Evolutionary conservation across 2,888 invertebrate genomes (phyloP), one percentile per base, ranked within the genome.

Genomic region (Clostera curtula): DNA sequence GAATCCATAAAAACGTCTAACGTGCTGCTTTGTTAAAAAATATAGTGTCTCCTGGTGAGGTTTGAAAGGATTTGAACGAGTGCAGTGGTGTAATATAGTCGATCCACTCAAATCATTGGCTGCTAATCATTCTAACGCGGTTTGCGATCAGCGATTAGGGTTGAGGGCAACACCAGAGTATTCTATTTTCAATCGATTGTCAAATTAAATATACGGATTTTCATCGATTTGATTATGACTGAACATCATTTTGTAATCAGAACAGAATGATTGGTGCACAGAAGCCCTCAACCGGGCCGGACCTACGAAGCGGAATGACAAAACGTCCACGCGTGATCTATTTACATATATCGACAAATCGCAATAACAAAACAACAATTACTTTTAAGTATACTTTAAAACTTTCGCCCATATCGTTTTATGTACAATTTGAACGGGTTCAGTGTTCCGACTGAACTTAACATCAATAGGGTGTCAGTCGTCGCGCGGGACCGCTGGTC

Each of bases 341-440:
- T 76, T 58, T 79, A 82, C 79, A 77, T 22, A 35, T 64, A 65
- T 69, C 56, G 76, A 75, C 70, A 69, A 62, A 61, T 68, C 65
- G 76, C 75, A 64, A 72, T 72, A 79, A 77, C 74, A 71, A 75
- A 76, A 72, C 67, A 73, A 74, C 69, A 58, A 65, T 66, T 53
- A 49, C 52, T 56, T 54, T n/a, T 53, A 66, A 62, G 59, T 70
- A 65, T 67, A 72, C 53, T 51, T 77, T 73, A 71, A 76, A 77
- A 76, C 57, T 60, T 57, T 62, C 63, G 75, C 69, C 73, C 73
- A 70, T 66, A 53, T 52, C 23, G 31, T 44, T n/a, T n/a, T 74
- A 76, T 77, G 74, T 75, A 79, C 77, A 75, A 63, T 58, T 67
- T 57, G 48, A 68, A 70, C 55, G 59, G 67, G 65, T 63, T 61